Conservation (phyloP, 2,797 vertebrate genomes). For the Mionectes olivaceus region DNA sequence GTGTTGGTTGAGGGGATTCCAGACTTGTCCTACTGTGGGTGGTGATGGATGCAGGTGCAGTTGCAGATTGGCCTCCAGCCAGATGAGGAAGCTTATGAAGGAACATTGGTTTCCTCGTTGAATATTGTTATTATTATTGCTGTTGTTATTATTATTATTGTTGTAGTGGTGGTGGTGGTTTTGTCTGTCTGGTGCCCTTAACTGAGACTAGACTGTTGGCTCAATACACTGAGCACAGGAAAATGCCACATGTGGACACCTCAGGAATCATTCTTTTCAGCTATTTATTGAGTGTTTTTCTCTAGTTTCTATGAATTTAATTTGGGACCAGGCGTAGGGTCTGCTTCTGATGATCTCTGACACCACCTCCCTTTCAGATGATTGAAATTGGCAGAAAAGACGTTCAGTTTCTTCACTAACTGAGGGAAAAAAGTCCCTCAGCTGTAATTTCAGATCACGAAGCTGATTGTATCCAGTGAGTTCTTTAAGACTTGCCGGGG, state of each 20-base stretch:
- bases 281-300: not conserved
- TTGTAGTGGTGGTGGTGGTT: not conserved
- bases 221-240: not conserved
- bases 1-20: not conserved
- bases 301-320: not conserved
- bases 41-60: slow-evolving; percentile 10
- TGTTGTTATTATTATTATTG: not conserved
- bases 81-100: not conserved
- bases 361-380: not conserved
- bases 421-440: not conserved
- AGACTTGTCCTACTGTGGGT: not conserved
- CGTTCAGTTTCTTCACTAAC: not conserved
- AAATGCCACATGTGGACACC: not conserved
- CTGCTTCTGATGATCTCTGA: not conserved
- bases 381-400: not conserved
- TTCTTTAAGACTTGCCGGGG: not conserved
- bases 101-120: not conserved
- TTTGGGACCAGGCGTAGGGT: too few species aligned
- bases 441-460: not conserved
- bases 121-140: not conserved
- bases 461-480: not conserved
- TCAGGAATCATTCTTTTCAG: not conserved
- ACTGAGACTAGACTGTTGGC: not conserved
- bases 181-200: not conserved
- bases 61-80: not conserved